Evolutionary conservation across 1,140 invertebrate genomes (phyloP).

Genomic region (Sweltsa coloradensis): DNA sequence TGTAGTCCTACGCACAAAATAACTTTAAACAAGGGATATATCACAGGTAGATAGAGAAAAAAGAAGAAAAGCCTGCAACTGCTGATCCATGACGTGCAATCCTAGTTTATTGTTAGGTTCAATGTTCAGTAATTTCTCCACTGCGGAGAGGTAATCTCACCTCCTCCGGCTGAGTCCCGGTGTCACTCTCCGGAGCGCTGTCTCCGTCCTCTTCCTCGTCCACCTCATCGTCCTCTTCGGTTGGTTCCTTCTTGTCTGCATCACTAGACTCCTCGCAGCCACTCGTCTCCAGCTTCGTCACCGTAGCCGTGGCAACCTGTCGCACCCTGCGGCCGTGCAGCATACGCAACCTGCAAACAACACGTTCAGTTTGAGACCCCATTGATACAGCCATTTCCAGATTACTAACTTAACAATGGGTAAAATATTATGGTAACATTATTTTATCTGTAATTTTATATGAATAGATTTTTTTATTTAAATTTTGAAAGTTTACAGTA

Average conservation of each 20-base stretch:
- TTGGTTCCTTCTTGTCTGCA: constrained; percentile 15
- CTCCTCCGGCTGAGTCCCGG: constrained; percentile 73
- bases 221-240: constrained; percentile 27
- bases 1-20: no score
- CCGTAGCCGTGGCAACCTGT: constrained; percentile 32
- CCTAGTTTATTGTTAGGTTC: no score
- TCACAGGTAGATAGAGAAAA: no score
- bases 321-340: constrained; percentile 62
- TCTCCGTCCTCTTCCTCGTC: constrained; percentile 42
- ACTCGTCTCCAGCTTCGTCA: constrained; percentile 26
- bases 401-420: no score
- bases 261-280: constrained; percentile 16
- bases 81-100: no score
- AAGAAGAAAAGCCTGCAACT: no score
- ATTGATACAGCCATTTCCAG: no score
- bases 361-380: no score
- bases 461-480: neutral
- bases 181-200: constrained; percentile 75
- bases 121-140: no score
- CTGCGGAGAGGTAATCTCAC: constrained; percentile 28
- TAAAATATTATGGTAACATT: no score
- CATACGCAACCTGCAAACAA: constrained; percentile 43
- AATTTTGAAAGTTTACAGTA: no score
- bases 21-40: no score
- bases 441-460: neutral